Base-by-base conservation (phyloP, 2,113 vertebrate genomes). In the Tachysurus fulvidraco region DNA sequence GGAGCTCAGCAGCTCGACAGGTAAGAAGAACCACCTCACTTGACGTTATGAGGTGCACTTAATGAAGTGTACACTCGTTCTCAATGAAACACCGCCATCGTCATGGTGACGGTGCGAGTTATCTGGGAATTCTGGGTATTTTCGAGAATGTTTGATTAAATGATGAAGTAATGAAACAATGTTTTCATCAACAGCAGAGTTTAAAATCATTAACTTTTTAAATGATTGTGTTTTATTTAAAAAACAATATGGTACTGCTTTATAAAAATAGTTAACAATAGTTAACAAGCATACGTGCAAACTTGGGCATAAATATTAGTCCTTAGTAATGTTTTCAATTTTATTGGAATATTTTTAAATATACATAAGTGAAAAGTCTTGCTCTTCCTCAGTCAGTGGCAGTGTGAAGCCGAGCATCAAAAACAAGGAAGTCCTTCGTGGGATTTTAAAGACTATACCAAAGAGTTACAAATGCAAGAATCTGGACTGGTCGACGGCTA, bases 371-470 rank as follows among this genome's bases (percentile, higher is more conserved):
- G 5, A 36, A 36, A 36, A 36, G 59, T 81, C 30, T 79, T 21
- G 77, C 64, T 59, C 3, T 14, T 12, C 23, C 83, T 19, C 8
- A 94, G 92, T 83, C 4, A 28, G 86, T 3, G 84, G 81, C 0
- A 30, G 83, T 74, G 41, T 87, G 71, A 64, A 92, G 55, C 21
- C 1, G 0, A 3, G 77, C 11, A 88, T 87, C 1, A 28, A 84
- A 4, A 83, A 44, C 1, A 87, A 52, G 46, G 87, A 92, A 1
- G 91, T 94, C 84, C 80, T 96, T 86, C 82, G 41, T 30, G 87
- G 55, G 6, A 89, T 96, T 88, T 84, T 96, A 71, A 92, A 92
- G 67, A 92, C 86, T 78, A 16, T 95, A 23, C 94, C 94, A 0
- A 93, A 87, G 78, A 78, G 83, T 69, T 67, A 0, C 2, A 83